Evolutionary conservation across 2,797 vertebrate genomes (phyloP).

Genomic region (Buceros bicornis): DNA sequence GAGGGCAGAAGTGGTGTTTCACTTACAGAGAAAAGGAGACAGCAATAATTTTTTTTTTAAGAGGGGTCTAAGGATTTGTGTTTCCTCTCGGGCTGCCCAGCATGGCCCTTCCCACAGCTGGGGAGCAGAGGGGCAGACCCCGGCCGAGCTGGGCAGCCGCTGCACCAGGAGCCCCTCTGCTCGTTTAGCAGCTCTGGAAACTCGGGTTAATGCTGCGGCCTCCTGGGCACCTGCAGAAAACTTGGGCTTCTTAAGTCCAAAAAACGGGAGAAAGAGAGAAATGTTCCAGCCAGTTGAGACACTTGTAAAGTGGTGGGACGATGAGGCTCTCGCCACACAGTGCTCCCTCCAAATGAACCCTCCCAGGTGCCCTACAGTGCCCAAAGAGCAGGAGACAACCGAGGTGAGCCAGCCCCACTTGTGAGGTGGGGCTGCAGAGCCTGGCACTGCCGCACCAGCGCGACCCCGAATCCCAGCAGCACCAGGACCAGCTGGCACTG

Average conservation of each 20-base stretch:
- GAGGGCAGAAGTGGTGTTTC: background rate
- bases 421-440: background rate
- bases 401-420: accelerated
- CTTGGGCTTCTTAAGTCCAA: background rate
- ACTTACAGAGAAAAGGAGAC: background rate
- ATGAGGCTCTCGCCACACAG: background rate
- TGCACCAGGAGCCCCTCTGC: background rate
- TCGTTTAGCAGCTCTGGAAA: background rate
- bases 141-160: background rate
- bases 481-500: background rate
- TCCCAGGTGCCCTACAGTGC: accelerated
- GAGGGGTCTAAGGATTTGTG: background rate
- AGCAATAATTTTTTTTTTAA: background rate
- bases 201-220: accelerated
- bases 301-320: accelerated
- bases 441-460: background rate
- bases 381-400: background rate
- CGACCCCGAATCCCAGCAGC: background rate
- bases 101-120: accelerated
- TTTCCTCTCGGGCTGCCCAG: background rate
- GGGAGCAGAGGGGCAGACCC: background rate
- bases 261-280: background rate
- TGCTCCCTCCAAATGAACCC: background rate
- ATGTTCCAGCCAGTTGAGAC: background rate
- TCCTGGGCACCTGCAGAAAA: background rate